phyloP scores from a whole-genome alignment of 2,113 vertebrate genomes.

The Mirounga angustirostris region DNA sequence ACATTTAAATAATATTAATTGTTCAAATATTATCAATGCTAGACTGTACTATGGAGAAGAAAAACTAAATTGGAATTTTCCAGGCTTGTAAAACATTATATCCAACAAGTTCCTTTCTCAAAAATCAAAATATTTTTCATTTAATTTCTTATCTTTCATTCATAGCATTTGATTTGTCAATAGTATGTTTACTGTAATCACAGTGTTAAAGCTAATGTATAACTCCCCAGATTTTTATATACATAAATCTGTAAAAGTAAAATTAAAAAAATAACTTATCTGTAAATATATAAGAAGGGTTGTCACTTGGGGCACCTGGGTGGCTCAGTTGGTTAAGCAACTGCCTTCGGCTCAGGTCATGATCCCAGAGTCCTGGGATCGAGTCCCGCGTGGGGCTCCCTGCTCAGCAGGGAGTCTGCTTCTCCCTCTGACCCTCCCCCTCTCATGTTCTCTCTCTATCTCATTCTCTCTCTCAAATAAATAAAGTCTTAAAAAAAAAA shows the following conservation, averaged over 20 bases:
- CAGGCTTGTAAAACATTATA: neutral
- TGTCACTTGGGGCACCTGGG: neutral
- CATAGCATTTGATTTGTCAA: neutral
- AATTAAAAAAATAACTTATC: neutral
- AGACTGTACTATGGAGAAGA: neutral
- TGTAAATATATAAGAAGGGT: neutral
- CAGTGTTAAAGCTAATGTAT: neutral
- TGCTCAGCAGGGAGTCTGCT: too few relatives aligned
- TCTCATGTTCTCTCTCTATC: too few relatives aligned
- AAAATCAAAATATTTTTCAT: neutral
- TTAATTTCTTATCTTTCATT: neutral
- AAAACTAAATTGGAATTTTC: neutral
- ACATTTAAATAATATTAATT: neutral
- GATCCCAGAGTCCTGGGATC: too few relatives aligned
- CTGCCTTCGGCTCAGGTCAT: too few relatives aligned
- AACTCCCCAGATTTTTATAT: neutral
- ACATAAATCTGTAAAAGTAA: neutral
- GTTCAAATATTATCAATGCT: neutral
- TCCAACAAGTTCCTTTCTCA: neutral
- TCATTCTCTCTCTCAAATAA: too few relatives aligned
- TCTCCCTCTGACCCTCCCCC: too few relatives aligned
- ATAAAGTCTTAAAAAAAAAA: neutral
- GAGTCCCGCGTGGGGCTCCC: too few relatives aligned
- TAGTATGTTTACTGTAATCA: neutral
- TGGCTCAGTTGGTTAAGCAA: too few relatives aligned